Percentiles rank a stretch among this genome's conserved stretches.
Evolutionary conservation across 2,113 vertebrate species (phyloP).

Genomic region (Motacilla alba): DNA sequence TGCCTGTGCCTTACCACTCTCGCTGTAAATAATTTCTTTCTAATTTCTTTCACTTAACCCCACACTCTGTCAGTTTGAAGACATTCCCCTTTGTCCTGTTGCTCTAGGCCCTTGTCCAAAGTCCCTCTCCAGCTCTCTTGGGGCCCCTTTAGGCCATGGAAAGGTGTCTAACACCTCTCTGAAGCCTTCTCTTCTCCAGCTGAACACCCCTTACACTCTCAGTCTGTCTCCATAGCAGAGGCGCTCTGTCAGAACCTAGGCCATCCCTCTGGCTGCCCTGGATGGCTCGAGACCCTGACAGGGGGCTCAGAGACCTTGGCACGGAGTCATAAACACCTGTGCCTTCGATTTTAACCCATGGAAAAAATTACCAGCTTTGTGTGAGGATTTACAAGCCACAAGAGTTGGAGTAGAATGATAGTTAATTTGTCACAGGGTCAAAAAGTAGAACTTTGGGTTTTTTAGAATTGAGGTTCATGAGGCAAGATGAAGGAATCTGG

Average conservation of each 20-base stretch:
- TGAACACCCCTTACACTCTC: not conserved
- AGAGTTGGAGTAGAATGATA: too few relatives aligned
- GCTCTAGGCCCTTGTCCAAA: not conserved
- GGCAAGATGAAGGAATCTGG: too few relatives aligned
- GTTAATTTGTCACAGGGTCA: too few relatives aligned
- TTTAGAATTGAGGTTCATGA: too few relatives aligned
- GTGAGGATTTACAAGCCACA: too few relatives aligned
- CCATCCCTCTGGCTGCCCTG: too few relatives aligned
- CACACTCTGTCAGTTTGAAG: not conserved
- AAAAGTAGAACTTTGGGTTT: too few relatives aligned
- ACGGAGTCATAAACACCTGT: too few relatives aligned
- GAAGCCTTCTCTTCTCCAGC: not conserved
- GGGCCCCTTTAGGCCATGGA: not conserved
- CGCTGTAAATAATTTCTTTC: not conserved
- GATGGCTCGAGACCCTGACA: too few relatives aligned
- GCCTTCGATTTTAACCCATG: too few relatives aligned
- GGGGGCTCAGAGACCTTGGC: too few relatives aligned
- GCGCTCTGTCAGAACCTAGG: not conserved
- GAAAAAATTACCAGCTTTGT: too few relatives aligned
- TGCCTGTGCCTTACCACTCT: fast-evolving
- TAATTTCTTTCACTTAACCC: not conserved
- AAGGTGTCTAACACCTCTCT: not conserved
- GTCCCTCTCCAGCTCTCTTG: not conserved
- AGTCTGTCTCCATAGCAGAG: not conserved
- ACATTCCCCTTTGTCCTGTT: not conserved